A percentile compares a stretch with the other conserved stretches of the same genome.
Evolutionary conservation across 1,140 invertebrate species (phyloP).

Genomic region (Pachyrhynchus sulphureomaculatus): DNA sequence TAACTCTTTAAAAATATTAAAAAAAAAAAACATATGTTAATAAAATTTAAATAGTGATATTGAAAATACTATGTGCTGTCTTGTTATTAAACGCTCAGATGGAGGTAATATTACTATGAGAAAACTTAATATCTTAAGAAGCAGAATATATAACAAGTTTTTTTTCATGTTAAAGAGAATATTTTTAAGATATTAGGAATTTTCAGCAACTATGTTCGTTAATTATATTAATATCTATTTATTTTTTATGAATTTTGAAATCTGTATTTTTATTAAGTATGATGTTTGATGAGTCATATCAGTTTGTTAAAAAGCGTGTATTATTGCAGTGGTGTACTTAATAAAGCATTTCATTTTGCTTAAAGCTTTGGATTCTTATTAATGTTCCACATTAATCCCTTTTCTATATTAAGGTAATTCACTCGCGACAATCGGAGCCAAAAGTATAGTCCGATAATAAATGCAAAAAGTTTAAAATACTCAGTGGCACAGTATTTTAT

Average conservation of each 20-base stretch:
- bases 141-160: background rate
- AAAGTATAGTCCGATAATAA: too few relatives aligned
- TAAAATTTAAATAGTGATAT: constrained; percentile 8
- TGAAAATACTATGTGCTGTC: too few relatives aligned
- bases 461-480: too few relatives aligned
- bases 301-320: constrained; percentile 54
- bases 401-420: too few relatives aligned
- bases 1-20: background rate
- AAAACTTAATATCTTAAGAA: constrained; percentile 13
- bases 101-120: constrained; percentile 4
- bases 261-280: constrained; percentile 50
- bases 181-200: constrained; percentile 23
- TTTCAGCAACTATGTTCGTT: constrained; percentile 32
- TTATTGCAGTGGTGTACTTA: constrained; percentile 54
- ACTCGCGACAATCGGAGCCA: too few relatives aligned
- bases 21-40: background rate
- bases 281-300: constrained; percentile 54
- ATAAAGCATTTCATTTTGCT: constrained; percentile 54
- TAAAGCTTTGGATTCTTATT: constrained; percentile 34
- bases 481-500: too few relatives aligned
- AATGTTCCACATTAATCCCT: background rate
- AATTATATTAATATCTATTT: constrained; percentile 44
- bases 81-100: too few relatives aligned
- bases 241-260: constrained; percentile 42
- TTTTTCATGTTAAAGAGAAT: background rate